A percentile compares a stretch with the other conserved stretches of the same genome.
Conservation (phyloP, 2,797 vertebrate species). For the Jordanella pulchra region DNA sequence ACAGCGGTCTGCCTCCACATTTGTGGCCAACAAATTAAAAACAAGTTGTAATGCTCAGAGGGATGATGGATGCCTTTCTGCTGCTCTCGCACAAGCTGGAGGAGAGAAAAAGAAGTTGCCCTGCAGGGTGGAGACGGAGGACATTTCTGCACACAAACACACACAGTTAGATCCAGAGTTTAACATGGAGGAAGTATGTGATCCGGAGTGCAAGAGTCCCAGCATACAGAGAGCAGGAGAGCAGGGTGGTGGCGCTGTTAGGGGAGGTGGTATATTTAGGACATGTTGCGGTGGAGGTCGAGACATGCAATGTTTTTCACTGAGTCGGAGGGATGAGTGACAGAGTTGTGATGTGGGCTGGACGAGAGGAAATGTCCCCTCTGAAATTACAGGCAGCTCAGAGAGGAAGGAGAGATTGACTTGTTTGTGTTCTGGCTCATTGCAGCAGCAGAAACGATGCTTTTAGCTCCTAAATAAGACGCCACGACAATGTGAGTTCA, state of each 20-base stretch:
- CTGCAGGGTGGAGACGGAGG: conserved; percentile 42
- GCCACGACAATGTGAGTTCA: conserved; percentile 51
- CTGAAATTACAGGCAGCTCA: conserved; percentile 70
- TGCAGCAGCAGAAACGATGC: conserved; percentile 63
- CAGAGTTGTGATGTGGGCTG: conserved; percentile 71
- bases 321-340: conserved; percentile 60
- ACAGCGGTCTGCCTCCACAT: conserved; percentile 55
- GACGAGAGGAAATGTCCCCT: conserved; percentile 52
- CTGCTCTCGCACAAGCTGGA: conserved; percentile 49
- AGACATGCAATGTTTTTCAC: conserved; percentile 35
- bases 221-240: conserved; percentile 41
- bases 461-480: conserved; percentile 37
- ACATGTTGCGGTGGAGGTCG: conserved; percentile 43
- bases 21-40: conserved; percentile 60
- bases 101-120: background rate
- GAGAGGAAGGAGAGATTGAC: conserved; percentile 52
- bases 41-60: conserved; percentile 57
- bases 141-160: conserved; percentile 52
- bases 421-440: conserved; percentile 69
- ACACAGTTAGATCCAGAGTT: conserved; percentile 21
- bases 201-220: conserved; percentile 55
- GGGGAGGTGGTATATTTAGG: conserved; percentile 70
- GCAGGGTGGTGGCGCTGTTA: conserved; percentile 20
- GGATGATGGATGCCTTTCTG: conserved; percentile 73
- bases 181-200: conserved; percentile 41